Conservation (phyloP, 2,888 invertebrate species). For the Erebia epiphron region DNA sequence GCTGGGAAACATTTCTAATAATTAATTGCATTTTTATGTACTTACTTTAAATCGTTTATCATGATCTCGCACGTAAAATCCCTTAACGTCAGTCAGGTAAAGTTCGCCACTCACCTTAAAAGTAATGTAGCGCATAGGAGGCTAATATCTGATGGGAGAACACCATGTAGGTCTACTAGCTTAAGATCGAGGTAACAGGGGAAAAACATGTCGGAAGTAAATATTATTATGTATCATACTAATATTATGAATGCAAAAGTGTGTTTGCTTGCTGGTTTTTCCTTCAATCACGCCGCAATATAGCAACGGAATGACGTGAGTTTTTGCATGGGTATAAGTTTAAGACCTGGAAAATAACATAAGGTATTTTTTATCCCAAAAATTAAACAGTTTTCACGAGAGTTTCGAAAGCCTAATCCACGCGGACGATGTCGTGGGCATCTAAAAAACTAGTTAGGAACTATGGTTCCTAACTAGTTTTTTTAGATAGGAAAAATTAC, state of each 20-base stretch:
- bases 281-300: too few species aligned
- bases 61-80: conserved; percentile 39
- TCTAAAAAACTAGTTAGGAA: too few species aligned
- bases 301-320: too few species aligned
- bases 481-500: too few species aligned
- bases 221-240: background rate
- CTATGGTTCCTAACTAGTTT: background rate
- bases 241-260: background rate
- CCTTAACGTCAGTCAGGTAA: conserved; percentile 52
- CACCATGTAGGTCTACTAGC: conserved; percentile 15
- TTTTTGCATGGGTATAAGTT: too few species aligned
- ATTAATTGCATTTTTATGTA: conserved; percentile 3
- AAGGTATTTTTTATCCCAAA: too few species aligned
- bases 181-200: conserved; percentile 14
- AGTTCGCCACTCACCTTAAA: conserved; percentile 3
- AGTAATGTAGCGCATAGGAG: conserved; percentile 29
- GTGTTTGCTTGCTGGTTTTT: background rate
- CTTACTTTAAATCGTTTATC: background rate
- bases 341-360: too few species aligned
- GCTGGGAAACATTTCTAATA: background rate
- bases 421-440: too few species aligned
- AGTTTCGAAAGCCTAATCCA: background rate
- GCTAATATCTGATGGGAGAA: conserved; percentile 18
- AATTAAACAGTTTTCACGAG: too few species aligned
- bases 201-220: conserved; percentile 24